Evolutionary conservation across 2,888 invertebrate genomes (phyloP), one percentile per base, ranked within the genome.

Genomic region (Nemotelus nigrinus): DNA sequence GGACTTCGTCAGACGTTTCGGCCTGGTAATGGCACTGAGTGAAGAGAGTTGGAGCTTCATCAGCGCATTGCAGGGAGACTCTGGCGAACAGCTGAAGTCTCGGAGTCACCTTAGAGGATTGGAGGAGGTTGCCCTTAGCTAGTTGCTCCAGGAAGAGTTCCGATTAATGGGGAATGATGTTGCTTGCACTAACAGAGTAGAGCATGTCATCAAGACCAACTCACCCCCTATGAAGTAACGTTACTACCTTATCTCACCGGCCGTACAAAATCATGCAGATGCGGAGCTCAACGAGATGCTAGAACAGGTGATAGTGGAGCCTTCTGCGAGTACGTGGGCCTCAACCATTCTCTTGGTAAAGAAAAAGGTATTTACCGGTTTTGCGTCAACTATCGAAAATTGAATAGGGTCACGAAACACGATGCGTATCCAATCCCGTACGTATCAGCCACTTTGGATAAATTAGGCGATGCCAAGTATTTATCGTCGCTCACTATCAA

Each of bases 401-500:
- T 83, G 0, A 83, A 83, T 48, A 43, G 48, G 2, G 81, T 82
- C 0, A 81, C 82, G 0, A 78, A 79, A 45, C 70, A 80, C 41
- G 81, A 82, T 70, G 82, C 82, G 0, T 83, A 83, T 68, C 83
- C 82, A 0, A 44, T 83, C 0, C 84, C 80, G 1, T 79, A 80
- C 7, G 82, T 82, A 58, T 68, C 74, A 1, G 77, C 77, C 8
- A 83, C 83, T 2, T 60, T 84, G 45, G 81, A 82, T 44, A 81
- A 81, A 25, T 74, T 83, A 3, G 76, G 81, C 0, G 57, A 65
- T 4, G 83, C 83, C 4, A 68, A 77, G 6, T 83, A 81, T 63
- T 81, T 84, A 6, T 81, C 81, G 1, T 81, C 82, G 0, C 65
- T 83, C 1, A 83, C 83, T 65, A 76, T 82, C 4, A 82, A 81